Conservation (phyloP, 1,140 invertebrate species). For the Calycopis cecrops region DNA sequence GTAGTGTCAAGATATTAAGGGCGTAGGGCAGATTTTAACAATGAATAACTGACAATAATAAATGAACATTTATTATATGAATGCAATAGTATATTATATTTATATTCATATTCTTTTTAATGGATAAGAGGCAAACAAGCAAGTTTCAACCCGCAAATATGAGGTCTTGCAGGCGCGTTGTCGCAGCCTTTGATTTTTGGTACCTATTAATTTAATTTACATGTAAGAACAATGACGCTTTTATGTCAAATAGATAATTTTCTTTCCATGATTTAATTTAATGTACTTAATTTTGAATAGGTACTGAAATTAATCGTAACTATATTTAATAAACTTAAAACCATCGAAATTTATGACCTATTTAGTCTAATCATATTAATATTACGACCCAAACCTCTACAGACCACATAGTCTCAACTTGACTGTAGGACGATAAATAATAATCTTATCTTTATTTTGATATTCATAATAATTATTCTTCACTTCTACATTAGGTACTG, state of each 20-base stretch:
- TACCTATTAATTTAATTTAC: conserved; percentile 1
- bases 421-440: no score
- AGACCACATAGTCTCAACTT: no score
- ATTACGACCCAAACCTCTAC: no score
- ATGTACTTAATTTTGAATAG: conserved; percentile 27
- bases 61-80: conserved; percentile 52
- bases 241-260: conserved; percentile 3
- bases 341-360: no score
- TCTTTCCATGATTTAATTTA: conserved; percentile 9
- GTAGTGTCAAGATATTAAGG: conserved; percentile 18
- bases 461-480: no score
- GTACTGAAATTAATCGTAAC: conserved; percentile 3
- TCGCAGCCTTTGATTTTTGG: not conserved
- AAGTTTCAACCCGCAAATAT: not conserved
- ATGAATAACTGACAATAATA: conserved; percentile 63
- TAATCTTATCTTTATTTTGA: no score
- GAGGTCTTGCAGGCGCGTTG: not conserved
- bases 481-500: no score
- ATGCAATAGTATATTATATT: conserved; percentile 34
- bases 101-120: not conserved
- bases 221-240: conserved; percentile 6
- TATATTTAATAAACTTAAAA: not conserved
- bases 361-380: no score
- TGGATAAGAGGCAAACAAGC: no score
- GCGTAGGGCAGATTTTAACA: conserved; percentile 28